A percentile compares a stretch with the other conserved stretches of the same genome.
phyloP scores from a whole-genome alignment of 1,140 invertebrate species.

The Pseudoatta argentina region DNA sequence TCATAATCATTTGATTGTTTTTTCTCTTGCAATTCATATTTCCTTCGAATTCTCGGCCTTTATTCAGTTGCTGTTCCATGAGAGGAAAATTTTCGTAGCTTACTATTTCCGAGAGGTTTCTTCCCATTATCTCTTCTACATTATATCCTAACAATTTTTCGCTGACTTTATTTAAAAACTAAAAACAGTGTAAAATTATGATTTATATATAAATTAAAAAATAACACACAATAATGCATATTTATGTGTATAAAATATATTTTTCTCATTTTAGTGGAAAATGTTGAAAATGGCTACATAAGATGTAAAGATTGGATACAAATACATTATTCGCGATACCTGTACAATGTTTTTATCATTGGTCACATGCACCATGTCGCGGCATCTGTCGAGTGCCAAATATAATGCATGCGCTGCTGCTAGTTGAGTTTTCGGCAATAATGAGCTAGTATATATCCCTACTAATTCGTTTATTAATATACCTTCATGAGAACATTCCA shows the following conservation, averaged over 20 bases:
- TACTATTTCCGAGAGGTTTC: slow-evolving; percentile 88
- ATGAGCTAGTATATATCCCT: slow-evolving; percentile 88
- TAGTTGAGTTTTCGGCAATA: slow-evolving; percentile 87
- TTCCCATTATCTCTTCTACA: slow-evolving; percentile 91
- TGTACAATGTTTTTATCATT: slow-evolving; percentile 94
- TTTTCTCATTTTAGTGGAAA: slow-evolving; percentile 6
- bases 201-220: slow-evolving; percentile 25
- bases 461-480: slow-evolving; percentile 90
- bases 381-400: slow-evolving; percentile 93
- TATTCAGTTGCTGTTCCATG: slow-evolving; percentile 89
- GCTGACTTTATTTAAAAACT: slow-evolving; percentile 94
- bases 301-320: background rate
- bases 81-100: slow-evolving; percentile 88
- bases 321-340: slow-evolving; percentile 84
- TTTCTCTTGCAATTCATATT: slow-evolving; percentile 93
- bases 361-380: slow-evolving; percentile 95
- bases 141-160: slow-evolving; percentile 92
- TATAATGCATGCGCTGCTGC: slow-evolving; percentile 91
- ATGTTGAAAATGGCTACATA: background rate
- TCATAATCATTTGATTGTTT: slow-evolving; percentile 92
- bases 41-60: slow-evolving; percentile 95
- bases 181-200: slow-evolving; percentile 59
- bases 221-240: slow-evolving; percentile 6
- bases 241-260: background rate
- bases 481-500: slow-evolving; percentile 89